These are phyloP conservation scores for Triplophysa rosa DNA, from an alignment of 2,113 vertebrate species.

Conservation along the genomic window DNA sequence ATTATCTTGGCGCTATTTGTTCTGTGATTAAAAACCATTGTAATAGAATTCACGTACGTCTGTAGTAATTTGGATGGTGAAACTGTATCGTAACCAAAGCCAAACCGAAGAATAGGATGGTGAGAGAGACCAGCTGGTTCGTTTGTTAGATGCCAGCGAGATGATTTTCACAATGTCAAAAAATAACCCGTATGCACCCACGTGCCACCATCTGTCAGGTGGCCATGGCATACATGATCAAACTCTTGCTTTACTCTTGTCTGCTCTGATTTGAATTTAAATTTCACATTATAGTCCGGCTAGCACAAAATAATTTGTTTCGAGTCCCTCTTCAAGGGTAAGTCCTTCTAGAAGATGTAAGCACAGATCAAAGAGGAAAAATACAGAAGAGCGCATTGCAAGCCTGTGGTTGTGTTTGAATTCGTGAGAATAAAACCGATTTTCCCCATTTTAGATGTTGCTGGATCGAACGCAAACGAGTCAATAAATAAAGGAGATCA, in stretches of 20 bases:
- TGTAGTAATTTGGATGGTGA: constrained; percentile 41
- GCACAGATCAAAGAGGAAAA: constrained; percentile 11
- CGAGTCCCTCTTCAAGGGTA: not conserved
- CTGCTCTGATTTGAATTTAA: not conserved
- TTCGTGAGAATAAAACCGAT: constrained; percentile 54
- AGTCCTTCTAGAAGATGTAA: constrained; percentile 20
- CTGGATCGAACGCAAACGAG: constrained; percentile 62
- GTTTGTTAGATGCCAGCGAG: constrained; percentile 63
- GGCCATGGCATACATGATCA: constrained; percentile 49
- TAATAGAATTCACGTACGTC: not conserved
- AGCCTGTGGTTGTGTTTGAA: constrained; percentile 54
- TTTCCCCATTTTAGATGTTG: constrained; percentile 51
- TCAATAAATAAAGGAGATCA: constrained; percentile 69
- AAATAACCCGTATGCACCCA: constrained; percentile 71
- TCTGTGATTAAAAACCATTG: constrained; percentile 26
- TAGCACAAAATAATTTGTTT: not conserved
- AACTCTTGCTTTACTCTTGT: not conserved
- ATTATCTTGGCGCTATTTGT: constrained; percentile 28
- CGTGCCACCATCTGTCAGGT: constrained; percentile 76
- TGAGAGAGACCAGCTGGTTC: constrained; percentile 70
- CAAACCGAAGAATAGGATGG: constrained; percentile 53
- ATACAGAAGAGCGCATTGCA: not conserved
- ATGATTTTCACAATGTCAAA: constrained; percentile 72
- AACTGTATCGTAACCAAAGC: constrained; percentile 55
- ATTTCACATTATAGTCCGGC: not conserved